A percentile compares a stretch with the other conserved stretches of the same genome.
These are phyloP conservation scores for Perca fluviatilis DNA, from an alignment of 2,113 vertebrate genomes.

Conservation along the genomic window DNA sequence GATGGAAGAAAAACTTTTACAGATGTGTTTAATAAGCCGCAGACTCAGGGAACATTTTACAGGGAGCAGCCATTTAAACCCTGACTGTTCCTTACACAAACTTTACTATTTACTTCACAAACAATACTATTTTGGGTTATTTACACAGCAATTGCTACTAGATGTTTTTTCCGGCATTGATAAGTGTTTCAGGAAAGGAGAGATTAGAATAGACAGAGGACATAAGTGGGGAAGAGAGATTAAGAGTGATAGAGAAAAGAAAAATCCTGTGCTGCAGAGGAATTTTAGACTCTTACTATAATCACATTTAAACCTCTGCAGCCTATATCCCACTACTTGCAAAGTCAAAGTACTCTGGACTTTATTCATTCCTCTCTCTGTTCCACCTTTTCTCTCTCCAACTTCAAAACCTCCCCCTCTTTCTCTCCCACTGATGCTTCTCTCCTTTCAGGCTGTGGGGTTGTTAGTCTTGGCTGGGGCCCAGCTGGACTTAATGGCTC, in stretches of 20 bases:
- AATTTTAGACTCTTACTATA: slow-evolving; percentile 52
- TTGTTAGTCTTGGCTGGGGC: slow-evolving; percentile 67
- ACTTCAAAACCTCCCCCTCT: slow-evolving; percentile 31
- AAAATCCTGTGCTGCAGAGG: slow-evolving; percentile 43
- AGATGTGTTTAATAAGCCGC: slow-evolving; percentile 8
- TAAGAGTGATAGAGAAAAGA: slow-evolving; percentile 35
- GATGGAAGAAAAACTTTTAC: slow-evolving; percentile 21
- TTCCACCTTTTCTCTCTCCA: slow-evolving; percentile 32
- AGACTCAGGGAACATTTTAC: slow-evolving; percentile 9
- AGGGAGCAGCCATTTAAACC: slow-evolving; percentile 4
- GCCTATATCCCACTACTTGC: neutral
- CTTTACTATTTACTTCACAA: neutral
- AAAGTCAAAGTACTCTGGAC: slow-evolving; percentile 22
- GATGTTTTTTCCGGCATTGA: neutral
- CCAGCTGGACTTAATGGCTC: slow-evolving; percentile 44
- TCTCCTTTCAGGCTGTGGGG: slow-evolving; percentile 44
- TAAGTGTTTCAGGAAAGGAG: slow-evolving; percentile 30
- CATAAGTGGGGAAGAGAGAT: slow-evolving; percentile 22
- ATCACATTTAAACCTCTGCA: slow-evolving; percentile 52
- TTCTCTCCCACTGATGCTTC: slow-evolving; percentile 34
- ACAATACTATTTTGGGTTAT: neutral
- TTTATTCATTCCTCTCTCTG: slow-evolving; percentile 12
- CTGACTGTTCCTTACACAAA: neutral
- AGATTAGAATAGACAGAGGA: slow-evolving; percentile 23
- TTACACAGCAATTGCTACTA: neutral